Evolutionary conservation across 1,140 invertebrate genomes (phyloP).

Genomic region (Oedothorax gibbosus): DNA sequence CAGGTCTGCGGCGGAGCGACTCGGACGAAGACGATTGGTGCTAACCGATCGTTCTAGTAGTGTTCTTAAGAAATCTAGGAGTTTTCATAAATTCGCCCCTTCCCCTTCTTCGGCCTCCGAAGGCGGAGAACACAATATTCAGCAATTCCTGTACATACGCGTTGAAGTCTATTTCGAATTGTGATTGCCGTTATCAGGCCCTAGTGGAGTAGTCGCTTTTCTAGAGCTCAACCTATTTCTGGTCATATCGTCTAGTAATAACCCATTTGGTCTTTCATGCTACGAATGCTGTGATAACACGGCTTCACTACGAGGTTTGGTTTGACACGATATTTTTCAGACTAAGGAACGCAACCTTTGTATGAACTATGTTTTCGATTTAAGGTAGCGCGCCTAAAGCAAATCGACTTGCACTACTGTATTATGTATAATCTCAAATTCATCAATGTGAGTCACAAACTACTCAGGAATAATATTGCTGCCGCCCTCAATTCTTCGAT

Average conservation of each 20-base stretch:
- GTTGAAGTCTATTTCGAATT: conserved; percentile 51
- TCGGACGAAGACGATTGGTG: conserved; percentile 62
- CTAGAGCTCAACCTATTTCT: conserved; percentile 59
- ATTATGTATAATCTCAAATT: too few relatives aligned
- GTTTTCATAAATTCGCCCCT: neutral
- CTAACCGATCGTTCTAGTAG: conserved; percentile 55
- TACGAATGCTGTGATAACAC: conserved; percentile 61
- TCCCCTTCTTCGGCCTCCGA: too few relatives aligned
- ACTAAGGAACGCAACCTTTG: neutral
- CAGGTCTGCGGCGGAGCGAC: conserved; percentile 42
- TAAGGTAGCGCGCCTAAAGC: conserved; percentile 29
- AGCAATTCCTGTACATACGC: conserved; percentile 37
- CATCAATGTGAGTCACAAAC: too few relatives aligned
- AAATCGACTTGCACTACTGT: too few relatives aligned
- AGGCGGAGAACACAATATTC: too few relatives aligned
- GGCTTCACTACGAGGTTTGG: conserved; percentile 49
- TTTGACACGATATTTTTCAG: conserved; percentile 21
- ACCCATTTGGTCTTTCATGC: conserved; percentile 61
- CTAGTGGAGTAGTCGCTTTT: conserved; percentile 56
- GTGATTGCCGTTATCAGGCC: conserved; percentile 58
- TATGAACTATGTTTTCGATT: conserved; percentile 21
- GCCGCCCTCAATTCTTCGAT: too few relatives aligned
- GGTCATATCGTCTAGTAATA: conserved; percentile 56
- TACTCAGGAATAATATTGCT: too few relatives aligned
- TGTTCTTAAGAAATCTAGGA: conserved; percentile 51